phyloP scores from a whole-genome alignment of 2,113 vertebrate genomes.

The Pipra filicauda region DNA sequence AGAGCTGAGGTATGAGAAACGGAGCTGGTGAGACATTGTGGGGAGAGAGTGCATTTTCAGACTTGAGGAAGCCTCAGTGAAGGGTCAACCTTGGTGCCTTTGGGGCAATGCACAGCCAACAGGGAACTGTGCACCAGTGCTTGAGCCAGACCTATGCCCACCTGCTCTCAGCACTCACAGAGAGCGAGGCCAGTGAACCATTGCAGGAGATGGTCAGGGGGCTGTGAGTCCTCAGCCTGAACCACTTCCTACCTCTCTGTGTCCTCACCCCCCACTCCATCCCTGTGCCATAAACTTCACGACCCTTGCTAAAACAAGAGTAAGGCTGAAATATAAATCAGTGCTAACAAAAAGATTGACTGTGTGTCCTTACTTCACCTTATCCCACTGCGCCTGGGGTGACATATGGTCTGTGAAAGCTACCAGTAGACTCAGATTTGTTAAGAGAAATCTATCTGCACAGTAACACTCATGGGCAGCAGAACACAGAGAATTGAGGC shows the following conservation, averaged over 20 bases:
- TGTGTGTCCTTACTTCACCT: background rate
- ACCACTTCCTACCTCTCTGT: background rate
- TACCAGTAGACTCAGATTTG: background rate
- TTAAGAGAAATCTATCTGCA: background rate
- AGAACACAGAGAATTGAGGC: background rate
- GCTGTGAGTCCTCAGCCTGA: background rate
- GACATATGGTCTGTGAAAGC: background rate
- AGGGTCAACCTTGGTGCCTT: background rate
- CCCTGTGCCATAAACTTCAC: background rate
- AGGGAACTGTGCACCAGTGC: background rate
- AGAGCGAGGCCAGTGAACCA: background rate
- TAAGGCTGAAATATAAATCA: background rate
- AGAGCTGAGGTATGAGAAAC: background rate
- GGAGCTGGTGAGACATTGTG: background rate
- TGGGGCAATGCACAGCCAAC: background rate
- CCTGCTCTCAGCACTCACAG: fast-evolving
- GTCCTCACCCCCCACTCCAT: fast-evolving
- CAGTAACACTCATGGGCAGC: background rate
- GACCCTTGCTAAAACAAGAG: background rate
- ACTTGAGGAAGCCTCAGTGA: background rate
- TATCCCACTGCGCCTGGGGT: background rate
- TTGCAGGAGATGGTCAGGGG: background rate
- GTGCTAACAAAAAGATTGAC: background rate
- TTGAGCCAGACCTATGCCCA: background rate
- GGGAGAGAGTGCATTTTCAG: background rate